phyloP scores from a whole-genome alignment of 2,113 vertebrate species.

The Entelurus aequoreus region DNA sequence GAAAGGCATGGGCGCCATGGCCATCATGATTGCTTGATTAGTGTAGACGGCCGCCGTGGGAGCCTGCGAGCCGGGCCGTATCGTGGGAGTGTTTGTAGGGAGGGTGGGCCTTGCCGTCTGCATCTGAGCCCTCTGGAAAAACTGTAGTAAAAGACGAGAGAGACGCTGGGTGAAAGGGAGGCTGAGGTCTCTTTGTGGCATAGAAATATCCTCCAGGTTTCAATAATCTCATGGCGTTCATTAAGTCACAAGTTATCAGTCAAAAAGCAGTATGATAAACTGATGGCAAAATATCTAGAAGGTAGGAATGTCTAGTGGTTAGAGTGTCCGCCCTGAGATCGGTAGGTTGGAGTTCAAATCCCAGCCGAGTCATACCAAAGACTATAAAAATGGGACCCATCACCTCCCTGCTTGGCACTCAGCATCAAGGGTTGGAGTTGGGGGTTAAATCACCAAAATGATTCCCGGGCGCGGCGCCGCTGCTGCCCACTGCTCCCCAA shows the following conservation, averaged over 20 bases:
- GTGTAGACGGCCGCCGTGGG: conserved; percentile 86
- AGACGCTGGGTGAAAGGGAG: conserved; percentile 6
- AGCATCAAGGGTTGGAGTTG: too few species aligned
- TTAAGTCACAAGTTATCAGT: neutral
- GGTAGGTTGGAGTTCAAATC: too few species aligned
- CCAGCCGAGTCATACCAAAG: too few species aligned
- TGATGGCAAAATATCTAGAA: neutral
- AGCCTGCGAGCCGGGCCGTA: conserved; percentile 86
- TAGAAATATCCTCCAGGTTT: conserved; percentile 14
- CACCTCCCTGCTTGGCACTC: too few species aligned
- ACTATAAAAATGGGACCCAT: too few species aligned
- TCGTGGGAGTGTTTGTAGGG: conserved; percentile 84
- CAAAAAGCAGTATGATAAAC: neutral
- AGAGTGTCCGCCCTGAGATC: too few species aligned
- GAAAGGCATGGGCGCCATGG: conserved; percentile 89
- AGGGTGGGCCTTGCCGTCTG: conserved; percentile 87
- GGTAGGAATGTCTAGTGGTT: too few species aligned
- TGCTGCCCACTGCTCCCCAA: too few species aligned
- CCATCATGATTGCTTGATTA: conserved; percentile 97
- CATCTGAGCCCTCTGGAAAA: conserved; percentile 95
- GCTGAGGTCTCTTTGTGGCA: conserved; percentile 5
- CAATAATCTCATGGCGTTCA: neutral
- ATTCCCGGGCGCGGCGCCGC: too few species aligned
- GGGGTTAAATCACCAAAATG: too few species aligned
- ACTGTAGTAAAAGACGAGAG: conserved; percentile 62